Percentiles rank a stretch among this genome's conserved stretches.
phyloP scores from a whole-genome alignment of 2,888 invertebrate genomes.

The Hyppa rectilinea region DNA sequence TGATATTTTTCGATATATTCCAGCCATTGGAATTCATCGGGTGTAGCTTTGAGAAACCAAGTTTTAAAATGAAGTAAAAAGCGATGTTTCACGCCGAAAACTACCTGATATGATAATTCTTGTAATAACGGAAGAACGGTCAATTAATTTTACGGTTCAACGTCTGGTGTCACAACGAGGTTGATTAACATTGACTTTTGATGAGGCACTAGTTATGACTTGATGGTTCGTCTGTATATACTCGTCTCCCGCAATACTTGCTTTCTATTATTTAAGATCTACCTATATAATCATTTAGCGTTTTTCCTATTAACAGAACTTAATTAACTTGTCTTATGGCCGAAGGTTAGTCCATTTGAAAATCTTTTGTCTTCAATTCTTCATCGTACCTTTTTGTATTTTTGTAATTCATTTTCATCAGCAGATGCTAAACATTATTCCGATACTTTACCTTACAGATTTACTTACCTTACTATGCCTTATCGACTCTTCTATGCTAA shows the following conservation, averaged over 20 bases:
- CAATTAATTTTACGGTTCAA: constrained; percentile 67
- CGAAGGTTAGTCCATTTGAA: background rate
- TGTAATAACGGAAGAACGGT: constrained; percentile 69
- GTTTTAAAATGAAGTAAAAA: constrained; percentile 55
- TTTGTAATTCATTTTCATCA: background rate
- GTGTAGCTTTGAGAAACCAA: constrained; percentile 37
- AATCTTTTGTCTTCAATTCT: background rate
- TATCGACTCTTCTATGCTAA: background rate
- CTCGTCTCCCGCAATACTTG: background rate
- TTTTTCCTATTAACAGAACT: background rate
- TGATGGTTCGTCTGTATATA: constrained; percentile 7
- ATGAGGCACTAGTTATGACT: constrained; percentile 37
- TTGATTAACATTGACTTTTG: constrained; percentile 58
- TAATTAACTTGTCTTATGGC: background rate
- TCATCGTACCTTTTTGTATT: background rate
- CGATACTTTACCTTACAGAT: background rate
- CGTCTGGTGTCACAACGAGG: constrained; percentile 56
- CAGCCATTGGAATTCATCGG: constrained; percentile 39
- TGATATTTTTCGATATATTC: no score
- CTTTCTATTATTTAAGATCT: background rate
- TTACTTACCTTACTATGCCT: no score
- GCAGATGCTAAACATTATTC: background rate
- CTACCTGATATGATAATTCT: constrained; percentile 68
- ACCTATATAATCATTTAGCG: background rate
- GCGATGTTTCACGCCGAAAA: constrained; percentile 59